Percentiles rank a stretch among this genome's conserved stretches.
phyloP scores from a whole-genome alignment of 2,113 vertebrate genomes.

The Channa maculata region DNA sequence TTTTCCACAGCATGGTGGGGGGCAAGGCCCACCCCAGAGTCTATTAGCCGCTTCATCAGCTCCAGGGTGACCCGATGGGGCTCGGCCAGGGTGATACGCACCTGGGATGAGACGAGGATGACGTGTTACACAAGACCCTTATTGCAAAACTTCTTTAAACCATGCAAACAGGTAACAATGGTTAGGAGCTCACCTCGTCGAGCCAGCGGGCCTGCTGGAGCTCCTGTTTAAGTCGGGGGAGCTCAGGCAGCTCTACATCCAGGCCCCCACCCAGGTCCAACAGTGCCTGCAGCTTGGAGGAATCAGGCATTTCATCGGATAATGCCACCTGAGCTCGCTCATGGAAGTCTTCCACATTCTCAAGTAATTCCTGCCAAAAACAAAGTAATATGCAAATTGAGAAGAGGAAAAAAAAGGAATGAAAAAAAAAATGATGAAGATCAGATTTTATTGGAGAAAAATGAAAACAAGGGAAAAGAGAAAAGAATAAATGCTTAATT shows the following conservation, averaged over 20 bases:
- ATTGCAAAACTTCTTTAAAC: background rate
- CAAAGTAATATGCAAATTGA: background rate
- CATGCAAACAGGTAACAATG: background rate
- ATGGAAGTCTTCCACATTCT: slow-evolving; percentile 97
- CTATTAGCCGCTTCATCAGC: slow-evolving; percentile 96
- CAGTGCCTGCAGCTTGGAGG: slow-evolving; percentile 92
- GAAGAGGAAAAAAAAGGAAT: background rate
- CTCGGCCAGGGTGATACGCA: slow-evolving; percentile 91
- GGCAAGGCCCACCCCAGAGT: slow-evolving; percentile 95
- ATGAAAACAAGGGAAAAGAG: background rate
- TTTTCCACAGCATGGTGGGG: slow-evolving; percentile 98
- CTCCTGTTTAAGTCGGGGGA: slow-evolving; percentile 94
- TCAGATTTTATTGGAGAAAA: too few relatives aligned
- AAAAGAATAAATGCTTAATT: background rate
- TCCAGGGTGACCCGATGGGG: slow-evolving; percentile 95
- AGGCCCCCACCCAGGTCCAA: slow-evolving; percentile 94
- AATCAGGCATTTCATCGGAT: slow-evolving; percentile 92
- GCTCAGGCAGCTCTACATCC: slow-evolving; percentile 94
- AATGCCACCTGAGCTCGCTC: slow-evolving; percentile 95
- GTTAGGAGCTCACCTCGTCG: slow-evolving; percentile 86
- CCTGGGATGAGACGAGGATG: slow-evolving; percentile 38
- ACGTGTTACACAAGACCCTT: background rate
- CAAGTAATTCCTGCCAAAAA: slow-evolving; percentile 89
- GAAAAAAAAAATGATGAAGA: too few relatives aligned
- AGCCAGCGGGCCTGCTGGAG: slow-evolving; percentile 98